Base-by-base conservation (phyloP, 2,113 vertebrate species). In the Clinocottus analis region DNA sequence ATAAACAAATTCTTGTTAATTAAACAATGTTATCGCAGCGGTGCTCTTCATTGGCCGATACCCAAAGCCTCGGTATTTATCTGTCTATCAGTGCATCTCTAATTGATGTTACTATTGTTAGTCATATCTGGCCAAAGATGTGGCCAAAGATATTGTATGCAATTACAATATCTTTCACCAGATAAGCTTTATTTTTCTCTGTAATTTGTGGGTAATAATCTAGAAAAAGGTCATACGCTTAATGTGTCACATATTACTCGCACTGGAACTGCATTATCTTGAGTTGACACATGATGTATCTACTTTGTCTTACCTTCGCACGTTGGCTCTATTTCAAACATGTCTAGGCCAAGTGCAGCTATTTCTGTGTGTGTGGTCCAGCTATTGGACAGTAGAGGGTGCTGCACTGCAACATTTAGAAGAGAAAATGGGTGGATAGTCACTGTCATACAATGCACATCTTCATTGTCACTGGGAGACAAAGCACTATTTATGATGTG, bases 381-480 rank as follows among this genome's bases (percentile, higher is more conserved):
- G 5, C 0, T 39, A 0, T 39, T 62, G 47, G 33, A 62, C 93
- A 89, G 73, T 83, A 91, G 92, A 84, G 81, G 93, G 91, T 17
- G 89, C 91, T 80, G 35, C 62, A 58, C 29, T 79, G 56, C 72
- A 81, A 81, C 69, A 78, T 64, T 79, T 82, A 47, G 13, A 13
- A 16, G 27, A 8, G 6, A 49, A 29, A 37, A 62, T 2, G 2
- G 37, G 11, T 31, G 4, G 10, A 43, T 31, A n/a, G 5, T 59
- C 2, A 2, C 72, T 33, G 33, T 68, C 25, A 51, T 7, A 45
- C 8, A 39, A 16, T n/a, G 21, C 58, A 33, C 33, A 33, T 61
- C 35, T 39, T 47, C 25, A 69, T 58, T 41, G 47, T 8, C 17
- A 27, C 35, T 53, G 37, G 27, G 47, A 41, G 47, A n/a, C 23